phyloP scores from a whole-genome alignment of 2,797 vertebrate genomes.

The Erpetoichthys calabaricus region DNA sequence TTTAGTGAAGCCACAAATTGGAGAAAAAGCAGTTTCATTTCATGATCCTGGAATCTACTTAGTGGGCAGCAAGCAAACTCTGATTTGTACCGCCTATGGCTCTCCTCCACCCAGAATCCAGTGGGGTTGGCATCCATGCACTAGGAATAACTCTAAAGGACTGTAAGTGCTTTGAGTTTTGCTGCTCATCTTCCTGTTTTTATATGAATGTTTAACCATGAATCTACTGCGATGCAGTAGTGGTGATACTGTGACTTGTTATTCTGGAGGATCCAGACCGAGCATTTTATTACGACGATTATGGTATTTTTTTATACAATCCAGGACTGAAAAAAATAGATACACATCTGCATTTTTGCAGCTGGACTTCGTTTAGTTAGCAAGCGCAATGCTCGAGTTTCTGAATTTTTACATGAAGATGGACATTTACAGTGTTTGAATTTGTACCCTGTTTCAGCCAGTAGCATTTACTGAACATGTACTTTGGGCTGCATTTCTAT shows the following conservation, averaged over 20 bases:
- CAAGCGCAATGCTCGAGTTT: too few relatives aligned
- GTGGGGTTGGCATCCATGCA: constrained; percentile 83
- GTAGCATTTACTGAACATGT: background rate
- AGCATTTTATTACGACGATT: background rate
- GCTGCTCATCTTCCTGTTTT: constrained; percentile 1
- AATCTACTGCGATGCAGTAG: background rate
- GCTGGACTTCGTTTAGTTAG: too few relatives aligned
- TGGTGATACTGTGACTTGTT: background rate
- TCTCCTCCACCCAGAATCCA: constrained; percentile 67
- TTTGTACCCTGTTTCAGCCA: background rate
- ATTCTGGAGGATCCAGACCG: background rate
- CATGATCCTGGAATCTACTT: constrained; percentile 57
- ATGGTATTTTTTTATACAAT: too few relatives aligned
- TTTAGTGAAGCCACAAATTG: constrained; percentile 84
- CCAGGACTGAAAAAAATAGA: too few relatives aligned
- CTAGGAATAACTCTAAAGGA: constrained; percentile 51
- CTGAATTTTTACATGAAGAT: background rate
- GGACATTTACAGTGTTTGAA: background rate
- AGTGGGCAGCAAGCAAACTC: constrained; percentile 58
- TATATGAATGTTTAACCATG: background rate
- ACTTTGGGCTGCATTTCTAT: background rate
- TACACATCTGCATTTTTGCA: too few relatives aligned
- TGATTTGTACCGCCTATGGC: constrained; percentile 76
- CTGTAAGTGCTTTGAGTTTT: constrained; percentile 53
- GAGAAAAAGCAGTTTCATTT: constrained; percentile 70